Conservation (phyloP, 2,888 invertebrate genomes). For the Punctoribates punctum region DNA sequence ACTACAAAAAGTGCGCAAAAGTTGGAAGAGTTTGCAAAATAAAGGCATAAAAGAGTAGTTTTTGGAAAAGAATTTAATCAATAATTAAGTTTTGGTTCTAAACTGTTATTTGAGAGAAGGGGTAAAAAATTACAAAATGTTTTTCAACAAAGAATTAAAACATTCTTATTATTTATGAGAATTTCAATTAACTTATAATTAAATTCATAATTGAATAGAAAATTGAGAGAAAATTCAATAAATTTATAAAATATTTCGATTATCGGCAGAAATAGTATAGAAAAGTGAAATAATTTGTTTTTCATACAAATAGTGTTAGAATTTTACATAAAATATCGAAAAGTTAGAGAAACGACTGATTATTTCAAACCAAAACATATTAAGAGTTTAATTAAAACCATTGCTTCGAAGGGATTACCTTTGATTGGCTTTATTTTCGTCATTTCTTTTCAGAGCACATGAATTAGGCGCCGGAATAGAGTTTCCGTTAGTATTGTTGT, state of each 20-base stretch:
- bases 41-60: too few relatives aligned
- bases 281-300: neutral
- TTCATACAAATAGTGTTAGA: conserved; percentile 4
- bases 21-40: too few relatives aligned
- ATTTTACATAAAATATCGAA: conserved; percentile 9
- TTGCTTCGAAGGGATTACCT: conserved; percentile 13
- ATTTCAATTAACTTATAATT: neutral
- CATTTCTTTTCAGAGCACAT: neutral
- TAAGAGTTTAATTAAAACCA: neutral
- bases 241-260: neutral
- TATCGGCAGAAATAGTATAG: neutral
- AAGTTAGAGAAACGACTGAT: neutral
- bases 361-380: neutral
- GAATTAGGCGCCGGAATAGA: neutral
- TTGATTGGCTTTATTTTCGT: conserved; percentile 29
- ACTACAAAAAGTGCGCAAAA: neutral
- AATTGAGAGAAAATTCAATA: neutral
- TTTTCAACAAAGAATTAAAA: neutral
- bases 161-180: too few relatives aligned
- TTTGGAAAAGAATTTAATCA: too few relatives aligned
- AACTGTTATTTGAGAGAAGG: neutral
- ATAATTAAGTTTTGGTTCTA: too few relatives aligned
- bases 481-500: conserved; percentile 9
- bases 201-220: neutral
- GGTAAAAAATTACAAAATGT: neutral